Evolutionary conservation across 2,888 invertebrate species (phyloP), one percentile per base, ranked within the genome.

Genomic region (Scaptomyza parva): DNA sequence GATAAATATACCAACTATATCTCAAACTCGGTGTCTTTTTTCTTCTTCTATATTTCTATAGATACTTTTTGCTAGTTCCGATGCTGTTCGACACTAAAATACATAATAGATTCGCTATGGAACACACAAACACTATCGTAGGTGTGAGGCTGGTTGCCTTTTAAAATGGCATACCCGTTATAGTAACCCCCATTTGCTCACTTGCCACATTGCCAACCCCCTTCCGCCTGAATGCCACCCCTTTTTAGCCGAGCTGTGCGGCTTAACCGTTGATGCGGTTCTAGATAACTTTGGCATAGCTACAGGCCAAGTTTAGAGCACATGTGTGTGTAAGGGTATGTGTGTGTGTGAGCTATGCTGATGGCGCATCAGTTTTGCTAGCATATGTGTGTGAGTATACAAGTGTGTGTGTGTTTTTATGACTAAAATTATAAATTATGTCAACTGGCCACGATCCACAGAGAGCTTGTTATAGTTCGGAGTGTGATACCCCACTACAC

Each of bases 361-460:
- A 70, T 74, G 70, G 62, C 52, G 62, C 70, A 61, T 68, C 75
- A 70, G 68, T 72, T 66, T 48, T 50, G 48, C 67, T 20, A 59
- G 61, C 69, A 71, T 39, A 50, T 73, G 51, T 26, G 28, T 57
- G 41, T 37, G 28, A n/a, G n/a, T 6, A 11, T 30, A 11, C 6
- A 41, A 43, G 41, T 37, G 26, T 30, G 62, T 70, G 43, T 61
- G 62, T 78, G 70, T 85, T 87, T 83, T 85, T 85, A 82, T 74
- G 79, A 75, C 83, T 86, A 88, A 86, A 84, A 84, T 84, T 88
- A 86, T 84, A 88, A 84, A 88, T 84, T 84, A 84, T 84, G 84
- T 84, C 88, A 84, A 78, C 84, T 86, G 80, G 84, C 79, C 83
- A 79, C 86, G 83, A 85, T 86, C 83, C 88, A 81, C 77, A 82